Base-by-base conservation (phyloP, 1,140 invertebrate species). In the Druon quercuslanigerum region DNA sequence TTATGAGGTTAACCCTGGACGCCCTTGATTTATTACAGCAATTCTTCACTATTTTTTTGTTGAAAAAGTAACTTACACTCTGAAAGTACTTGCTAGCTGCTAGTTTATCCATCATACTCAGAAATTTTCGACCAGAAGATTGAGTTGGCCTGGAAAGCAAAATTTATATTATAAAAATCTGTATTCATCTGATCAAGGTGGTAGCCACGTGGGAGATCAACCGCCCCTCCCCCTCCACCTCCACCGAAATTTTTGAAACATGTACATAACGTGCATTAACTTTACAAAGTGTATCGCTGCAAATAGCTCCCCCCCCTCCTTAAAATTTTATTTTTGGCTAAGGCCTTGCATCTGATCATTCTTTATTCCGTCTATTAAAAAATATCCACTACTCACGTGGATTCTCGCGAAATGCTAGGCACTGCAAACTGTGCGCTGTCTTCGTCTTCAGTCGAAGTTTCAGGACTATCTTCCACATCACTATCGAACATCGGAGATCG, bases 1-100 rank as follows among this genome's bases (percentile, higher is more conserved):
- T 33, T 33, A 33, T 4, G 25, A 33, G 25, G 4, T 33, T 33
- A 5, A 33, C 2, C 25, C 4, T 4, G 25, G 25, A 33, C 25
- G 25, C 25, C 25, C 25, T 2, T 51, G 50, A 54, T 72, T 16
- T 50, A 20, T 71, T 70, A 19, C 70, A 80, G 60, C 50, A 14
- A 66, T 60, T 75, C 19, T 57, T 71, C 72, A 66, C 50, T 82
- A 78, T 82, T 85, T 51, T 17, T 74, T 50, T 46, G 60, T 52
- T 60, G 54, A 80, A 81, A 33, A 66, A 76, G n/a, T 77, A 74
- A 89, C 89, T 90, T 86, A 93, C 93, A 77, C 95, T 94, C 90
- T 98, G 96, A 90, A 99, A 99, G 87, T 98, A 96, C 89, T 96
- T 97, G 70, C 96, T 98, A 25, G 96, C 94, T 20, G 97, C 95